Conservation (phyloP, 2,113 vertebrate genomes). For the Pseudopipra pipra region DNA sequence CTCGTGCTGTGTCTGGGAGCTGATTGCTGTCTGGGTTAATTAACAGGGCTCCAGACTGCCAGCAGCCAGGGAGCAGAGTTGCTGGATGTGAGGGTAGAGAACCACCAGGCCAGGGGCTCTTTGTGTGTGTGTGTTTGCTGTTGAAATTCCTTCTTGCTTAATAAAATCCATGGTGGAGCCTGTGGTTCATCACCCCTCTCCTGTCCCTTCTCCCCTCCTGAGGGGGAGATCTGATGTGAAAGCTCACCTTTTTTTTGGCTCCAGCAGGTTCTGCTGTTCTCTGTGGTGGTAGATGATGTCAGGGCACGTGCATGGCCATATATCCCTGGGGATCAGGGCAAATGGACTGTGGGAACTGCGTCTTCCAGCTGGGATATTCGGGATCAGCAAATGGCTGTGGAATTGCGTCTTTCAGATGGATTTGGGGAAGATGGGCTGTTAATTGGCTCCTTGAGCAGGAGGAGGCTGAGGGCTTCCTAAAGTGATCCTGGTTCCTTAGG, state of each 20-base stretch:
- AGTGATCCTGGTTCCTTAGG: background rate
- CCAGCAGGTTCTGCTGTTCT: background rate
- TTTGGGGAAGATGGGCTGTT: background rate
- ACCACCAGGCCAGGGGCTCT: background rate
- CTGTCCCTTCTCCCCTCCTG: background rate
- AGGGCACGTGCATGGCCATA: fast-evolving
- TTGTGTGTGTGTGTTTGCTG: background rate
- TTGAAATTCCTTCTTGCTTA: background rate
- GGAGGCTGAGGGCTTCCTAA: background rate
- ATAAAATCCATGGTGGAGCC: background rate
- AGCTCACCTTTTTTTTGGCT: background rate
- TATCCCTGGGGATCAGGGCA: fast-evolving
- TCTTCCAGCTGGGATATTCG: background rate
- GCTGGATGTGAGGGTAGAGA: background rate
- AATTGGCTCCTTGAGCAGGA: background rate
- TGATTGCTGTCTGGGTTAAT: slow-evolving; percentile 3
- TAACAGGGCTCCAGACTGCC: background rate
- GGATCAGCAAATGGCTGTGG: fast-evolving
- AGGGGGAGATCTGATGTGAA: background rate
- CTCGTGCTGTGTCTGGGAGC: background rate
- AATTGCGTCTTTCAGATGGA: background rate
- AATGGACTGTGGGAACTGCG: fast-evolving
- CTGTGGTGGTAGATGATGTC: background rate
- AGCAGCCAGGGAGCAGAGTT: background rate
- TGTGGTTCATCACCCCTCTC: background rate